Percentiles rank a stretch among this genome's conserved stretches.
Conservation (phyloP, 2,888 invertebrate species). For the Drosophila niveifrons region DNA sequence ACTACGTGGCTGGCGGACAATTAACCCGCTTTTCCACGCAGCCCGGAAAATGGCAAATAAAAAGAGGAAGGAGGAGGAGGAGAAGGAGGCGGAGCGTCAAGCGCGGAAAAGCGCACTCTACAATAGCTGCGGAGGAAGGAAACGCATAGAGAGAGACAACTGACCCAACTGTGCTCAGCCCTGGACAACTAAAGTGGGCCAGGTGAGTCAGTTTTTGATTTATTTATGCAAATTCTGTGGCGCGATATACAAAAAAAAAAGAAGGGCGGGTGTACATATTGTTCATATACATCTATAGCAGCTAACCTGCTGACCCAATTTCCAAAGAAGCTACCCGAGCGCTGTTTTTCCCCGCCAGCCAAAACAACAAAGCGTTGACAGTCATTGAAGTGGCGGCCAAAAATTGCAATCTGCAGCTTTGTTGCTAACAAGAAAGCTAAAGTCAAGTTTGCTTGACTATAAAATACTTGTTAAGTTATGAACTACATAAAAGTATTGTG, state of each 20-base stretch:
- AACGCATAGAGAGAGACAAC: constrained; percentile 24
- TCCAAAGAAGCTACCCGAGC: background rate
- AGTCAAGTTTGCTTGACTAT: background rate
- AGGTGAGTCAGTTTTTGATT: constrained; percentile 48
- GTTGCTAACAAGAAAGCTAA: background rate
- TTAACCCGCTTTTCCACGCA: constrained; percentile 62
- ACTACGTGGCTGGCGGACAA: constrained; percentile 52
- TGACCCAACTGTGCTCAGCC: constrained; percentile 11
- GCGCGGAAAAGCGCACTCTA: background rate
- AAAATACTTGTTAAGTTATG: background rate
- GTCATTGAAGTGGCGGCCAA: constrained; percentile 1
- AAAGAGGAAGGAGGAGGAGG: constrained; percentile 7
- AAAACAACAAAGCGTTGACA: constrained; percentile 2
- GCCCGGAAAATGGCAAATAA: constrained; percentile 18
- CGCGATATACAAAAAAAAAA: background rate
- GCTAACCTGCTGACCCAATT: constrained; percentile 47
- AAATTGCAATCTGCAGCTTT: background rate
- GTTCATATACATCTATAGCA: background rate
- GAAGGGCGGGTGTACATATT: background rate
- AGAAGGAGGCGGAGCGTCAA: background rate
- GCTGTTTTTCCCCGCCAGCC: background rate
- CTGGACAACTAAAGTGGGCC: constrained; percentile 27
- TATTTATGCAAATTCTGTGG: constrained; percentile 61
- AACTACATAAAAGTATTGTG: too few relatives aligned
- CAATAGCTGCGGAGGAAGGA: constrained; percentile 2